Evolutionary conservation across 2,113 vertebrate genomes (phyloP).

Genomic region (Bubo blakistoni): DNA sequence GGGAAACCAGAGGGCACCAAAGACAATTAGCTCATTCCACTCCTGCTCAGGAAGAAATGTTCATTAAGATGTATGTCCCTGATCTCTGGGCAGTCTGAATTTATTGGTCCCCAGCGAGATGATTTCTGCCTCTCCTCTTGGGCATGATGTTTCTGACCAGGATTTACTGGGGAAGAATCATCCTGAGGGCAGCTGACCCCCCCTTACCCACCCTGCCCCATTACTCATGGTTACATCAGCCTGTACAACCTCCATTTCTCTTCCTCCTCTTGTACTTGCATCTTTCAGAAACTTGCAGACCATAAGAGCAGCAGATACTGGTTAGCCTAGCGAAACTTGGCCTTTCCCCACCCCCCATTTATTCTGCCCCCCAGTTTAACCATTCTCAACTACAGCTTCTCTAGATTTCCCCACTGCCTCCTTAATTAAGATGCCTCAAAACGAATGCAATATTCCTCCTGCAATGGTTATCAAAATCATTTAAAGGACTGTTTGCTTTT

Average conservation of each 20-base stretch:
- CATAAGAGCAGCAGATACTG: not conserved
- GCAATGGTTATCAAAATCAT: not conserved
- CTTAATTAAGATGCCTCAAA: not conserved
- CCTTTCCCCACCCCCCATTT: rapidly evolving
- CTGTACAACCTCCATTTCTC: not conserved
- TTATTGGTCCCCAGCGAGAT: not conserved
- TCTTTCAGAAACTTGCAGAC: not conserved
- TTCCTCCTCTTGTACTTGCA: not conserved
- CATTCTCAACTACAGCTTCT: not conserved
- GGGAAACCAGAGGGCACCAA: not conserved
- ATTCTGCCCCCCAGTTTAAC: not conserved
- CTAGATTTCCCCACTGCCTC: not conserved
- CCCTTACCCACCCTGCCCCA: not conserved
- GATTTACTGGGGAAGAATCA: not conserved
- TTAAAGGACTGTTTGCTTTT: not conserved
- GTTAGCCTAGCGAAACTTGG: not conserved
- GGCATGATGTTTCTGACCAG: not conserved
- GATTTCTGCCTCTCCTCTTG: not conserved
- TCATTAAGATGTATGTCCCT: not conserved
- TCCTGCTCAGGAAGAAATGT: not conserved
- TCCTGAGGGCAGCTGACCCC: rapidly evolving
- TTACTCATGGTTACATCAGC: not conserved
- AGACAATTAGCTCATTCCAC: not conserved
- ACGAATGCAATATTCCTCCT: not conserved
- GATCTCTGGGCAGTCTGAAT: not conserved